Conservation (phyloP, 2,113 vertebrate genomes). For the Ammodytes dubius region DNA sequence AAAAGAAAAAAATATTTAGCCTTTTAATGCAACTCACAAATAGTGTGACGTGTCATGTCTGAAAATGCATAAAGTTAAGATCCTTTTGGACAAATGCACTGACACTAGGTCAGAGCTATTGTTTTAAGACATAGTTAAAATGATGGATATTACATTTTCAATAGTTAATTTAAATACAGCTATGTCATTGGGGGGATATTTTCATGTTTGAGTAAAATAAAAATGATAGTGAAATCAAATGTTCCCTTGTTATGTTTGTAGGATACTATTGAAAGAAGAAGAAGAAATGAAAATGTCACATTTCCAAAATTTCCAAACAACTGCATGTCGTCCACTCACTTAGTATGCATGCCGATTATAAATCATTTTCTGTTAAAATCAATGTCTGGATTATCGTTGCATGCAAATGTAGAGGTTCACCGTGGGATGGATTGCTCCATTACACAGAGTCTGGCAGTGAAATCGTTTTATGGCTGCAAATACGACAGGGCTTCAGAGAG, state of each 20-base stretch:
- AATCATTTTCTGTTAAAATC: conserved; percentile 35
- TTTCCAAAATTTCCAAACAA: background rate
- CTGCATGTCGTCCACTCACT: conserved; percentile 2
- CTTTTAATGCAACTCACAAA: background rate
- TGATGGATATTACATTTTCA: no score
- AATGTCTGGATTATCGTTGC: conserved; percentile 52
- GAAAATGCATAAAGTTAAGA: conserved; percentile 16
- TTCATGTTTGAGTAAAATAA: background rate
- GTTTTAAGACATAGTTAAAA: background rate
- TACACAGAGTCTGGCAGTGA: conserved; percentile 55
- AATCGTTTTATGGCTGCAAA: conserved; percentile 54
- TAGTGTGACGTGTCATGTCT: conserved; percentile 21
- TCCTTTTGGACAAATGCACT: background rate
- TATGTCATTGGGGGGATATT: background rate
- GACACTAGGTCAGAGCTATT: background rate
- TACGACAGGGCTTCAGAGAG: conserved; percentile 51
- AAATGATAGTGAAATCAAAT: background rate
- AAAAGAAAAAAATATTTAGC: background rate
- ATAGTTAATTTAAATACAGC: no score
- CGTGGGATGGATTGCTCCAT: conserved; percentile 65
- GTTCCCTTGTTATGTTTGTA: background rate
- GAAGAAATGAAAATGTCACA: background rate
- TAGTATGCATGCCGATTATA: conserved; percentile 2
- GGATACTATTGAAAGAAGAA: background rate
- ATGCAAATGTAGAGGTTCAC: conserved; percentile 56